Evolutionary conservation across 2,888 invertebrate species (phyloP), one percentile per base, ranked within the genome.

Genomic region (Hermaeophaga mercurialis): DNA sequence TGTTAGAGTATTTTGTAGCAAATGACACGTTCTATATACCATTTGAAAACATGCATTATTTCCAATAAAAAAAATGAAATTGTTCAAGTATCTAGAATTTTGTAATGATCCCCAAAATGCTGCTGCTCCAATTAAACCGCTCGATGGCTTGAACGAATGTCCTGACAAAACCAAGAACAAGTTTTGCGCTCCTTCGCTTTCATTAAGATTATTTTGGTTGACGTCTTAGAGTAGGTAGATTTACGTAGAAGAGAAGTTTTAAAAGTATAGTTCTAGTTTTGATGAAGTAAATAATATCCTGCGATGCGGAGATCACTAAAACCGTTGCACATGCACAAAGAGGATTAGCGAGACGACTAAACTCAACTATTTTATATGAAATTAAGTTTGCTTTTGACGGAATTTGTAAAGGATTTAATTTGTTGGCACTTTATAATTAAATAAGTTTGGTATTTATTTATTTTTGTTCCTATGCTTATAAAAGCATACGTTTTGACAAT

Each of bases 231-330:
- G 38, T 15, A 38, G n/a, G 15, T 38, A 9, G 17, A 38, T 38
- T 8, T 17, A 14, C 17, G 4, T 14, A 11, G 38, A 38, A 15
- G 15, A 17, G 38, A 38, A 38, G 38, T 38, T 38, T 38, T 38
- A 38, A 38, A 38, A 17, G 38, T 38, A 38, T 38, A 38, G 38
- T 38, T 6, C 15, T 7, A 38, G 38, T 38, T 38, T 38, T 38
- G 17, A 18, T 11, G 38, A 15, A 38, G 18, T 38, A 38, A 38
- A 38, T 17, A 38, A 38, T 38, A n/a, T 38, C 17, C 38, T 17
- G 15, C 38, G 38, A 38, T 38, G 38, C 38, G 15, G 38, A 38
- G 38, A 38, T 38, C 38, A 18, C 17, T 17, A n/a, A 38, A 38
- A 38, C 38, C 38, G 38, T 12, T 38, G 38, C 38, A 38, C 38